Evolutionary conservation across 2,113 vertebrate genomes (phyloP), one percentile per base, ranked within the genome.

Genomic region (Chlamydotis undulata): DNA sequence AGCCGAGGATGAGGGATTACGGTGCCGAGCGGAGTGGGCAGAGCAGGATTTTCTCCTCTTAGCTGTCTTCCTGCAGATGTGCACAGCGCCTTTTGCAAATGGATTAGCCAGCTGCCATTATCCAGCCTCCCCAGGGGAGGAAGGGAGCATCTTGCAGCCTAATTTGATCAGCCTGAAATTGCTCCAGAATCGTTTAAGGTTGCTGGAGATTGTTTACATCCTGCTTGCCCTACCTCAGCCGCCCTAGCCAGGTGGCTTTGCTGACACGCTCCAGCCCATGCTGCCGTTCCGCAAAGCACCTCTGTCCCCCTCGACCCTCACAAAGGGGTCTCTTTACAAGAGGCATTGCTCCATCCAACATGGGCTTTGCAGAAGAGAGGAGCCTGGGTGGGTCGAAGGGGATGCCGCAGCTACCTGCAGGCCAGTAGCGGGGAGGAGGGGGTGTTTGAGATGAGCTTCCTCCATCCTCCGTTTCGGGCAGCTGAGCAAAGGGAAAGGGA

Each of bases 121-220:
- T 76, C 83, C 74, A 73, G 67, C 31, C 59, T 74, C 79, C 79
- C 23, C 59, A 29, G 7, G 77, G 78, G 49, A 96, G 61, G 59
- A 95, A 90, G 41, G 52, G 79, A 93, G 71, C 87, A 75, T 91
- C 92, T 41, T 93, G 70, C 91, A 94, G 83, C 57, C 79, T 95
- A 90, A 96, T 95, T 96, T 93, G 63, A 93, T 94, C 89, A 73
- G 70, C 53, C 61, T 86, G 93, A 89, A 89, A 95, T 93, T 68
- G 22, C 41, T 95, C 91, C 79, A 89, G 82, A 83, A 78, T 61
- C 85, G 59, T 82, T 63, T 37, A 33, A 70, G 60, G 74, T 76
- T 78, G 68, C 35, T 70, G 76, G 50, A 25, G 31, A 68, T 57
- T 91, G 45, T 61, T 91, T 80, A 68, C 43, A 67, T 37, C 53